These are phyloP conservation scores for Columbina picui DNA, from an alignment of 2,113 vertebrate species.

Conservation along the genomic window DNA sequence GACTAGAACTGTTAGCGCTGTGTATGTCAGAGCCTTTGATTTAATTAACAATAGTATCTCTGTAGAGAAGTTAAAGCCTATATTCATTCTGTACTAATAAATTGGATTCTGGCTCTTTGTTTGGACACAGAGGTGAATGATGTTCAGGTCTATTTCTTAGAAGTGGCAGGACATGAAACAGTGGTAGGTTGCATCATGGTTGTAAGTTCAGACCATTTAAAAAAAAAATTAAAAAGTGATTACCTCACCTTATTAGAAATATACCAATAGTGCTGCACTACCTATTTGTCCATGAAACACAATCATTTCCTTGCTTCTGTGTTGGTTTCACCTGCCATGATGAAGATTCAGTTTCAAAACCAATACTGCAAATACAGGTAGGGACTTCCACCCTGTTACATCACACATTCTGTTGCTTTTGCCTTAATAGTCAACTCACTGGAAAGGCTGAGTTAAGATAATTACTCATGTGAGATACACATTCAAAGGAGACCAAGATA, in stretches of 20 bases:
- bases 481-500: neutral
- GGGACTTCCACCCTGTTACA: neutral
- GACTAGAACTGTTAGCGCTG: conserved; percentile 35
- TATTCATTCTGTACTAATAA: conserved; percentile 45
- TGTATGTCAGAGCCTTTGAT: conserved; percentile 59
- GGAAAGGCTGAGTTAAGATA: neutral
- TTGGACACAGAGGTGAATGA: neutral
- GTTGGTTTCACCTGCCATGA: neutral
- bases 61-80: conserved; percentile 55
- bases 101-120: conserved; percentile 13
- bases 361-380: neutral
- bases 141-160: neutral
- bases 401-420: neutral
- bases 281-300: neutral
- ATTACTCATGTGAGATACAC: neutral
- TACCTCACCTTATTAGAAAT: neutral
- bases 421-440: neutral
- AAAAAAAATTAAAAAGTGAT: neutral
- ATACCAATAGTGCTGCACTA: neutral
- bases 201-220: neutral
- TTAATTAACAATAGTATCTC: conserved; percentile 73
- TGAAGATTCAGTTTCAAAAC: neutral
- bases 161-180: neutral
- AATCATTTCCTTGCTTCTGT: neutral
- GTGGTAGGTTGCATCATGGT: neutral